These are phyloP conservation scores for Pimephales promelas DNA, from an alignment of 2,113 vertebrate genomes.

Conservation along the genomic window DNA sequence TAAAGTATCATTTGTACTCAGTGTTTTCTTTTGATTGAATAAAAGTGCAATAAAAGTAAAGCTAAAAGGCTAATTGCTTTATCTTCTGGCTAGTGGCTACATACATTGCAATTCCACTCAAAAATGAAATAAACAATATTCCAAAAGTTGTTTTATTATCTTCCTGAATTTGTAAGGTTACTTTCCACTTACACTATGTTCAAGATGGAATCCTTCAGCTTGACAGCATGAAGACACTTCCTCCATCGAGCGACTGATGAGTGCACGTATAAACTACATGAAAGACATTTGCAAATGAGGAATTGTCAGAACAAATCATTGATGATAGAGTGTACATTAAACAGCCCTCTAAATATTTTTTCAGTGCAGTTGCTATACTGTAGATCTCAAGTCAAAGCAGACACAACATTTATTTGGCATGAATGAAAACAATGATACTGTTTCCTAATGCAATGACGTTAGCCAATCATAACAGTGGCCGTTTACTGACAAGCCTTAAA, in stretches of 20 bases:
- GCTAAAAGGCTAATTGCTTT: background rate
- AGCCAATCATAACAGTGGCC: no score
- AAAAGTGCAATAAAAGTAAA: background rate
- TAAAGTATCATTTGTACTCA: background rate
- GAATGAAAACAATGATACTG: no score
- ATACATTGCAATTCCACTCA: background rate
- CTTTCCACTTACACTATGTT: slow-evolving; percentile 88
- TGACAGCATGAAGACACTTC: slow-evolving; percentile 97
- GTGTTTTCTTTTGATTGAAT: background rate
- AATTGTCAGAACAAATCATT: background rate
- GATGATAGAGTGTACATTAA: background rate
- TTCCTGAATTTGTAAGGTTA: background rate
- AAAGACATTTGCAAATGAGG: background rate
- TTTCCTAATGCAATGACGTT: no score
- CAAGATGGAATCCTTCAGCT: slow-evolving; percentile 96
- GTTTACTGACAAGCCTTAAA: no score
- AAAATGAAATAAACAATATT: background rate
- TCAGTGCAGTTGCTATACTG: background rate
- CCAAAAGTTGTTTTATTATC: background rate
- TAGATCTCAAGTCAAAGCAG: background rate
- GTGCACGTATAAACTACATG: slow-evolving; percentile 90
- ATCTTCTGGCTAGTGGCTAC: background rate
- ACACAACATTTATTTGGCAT: no score
- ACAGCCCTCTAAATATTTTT: background rate
- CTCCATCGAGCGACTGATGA: slow-evolving; percentile 95